Evolutionary conservation across 1,140 invertebrate species (phyloP).

Genomic region (Neoseiulus cucumeris): DNA sequence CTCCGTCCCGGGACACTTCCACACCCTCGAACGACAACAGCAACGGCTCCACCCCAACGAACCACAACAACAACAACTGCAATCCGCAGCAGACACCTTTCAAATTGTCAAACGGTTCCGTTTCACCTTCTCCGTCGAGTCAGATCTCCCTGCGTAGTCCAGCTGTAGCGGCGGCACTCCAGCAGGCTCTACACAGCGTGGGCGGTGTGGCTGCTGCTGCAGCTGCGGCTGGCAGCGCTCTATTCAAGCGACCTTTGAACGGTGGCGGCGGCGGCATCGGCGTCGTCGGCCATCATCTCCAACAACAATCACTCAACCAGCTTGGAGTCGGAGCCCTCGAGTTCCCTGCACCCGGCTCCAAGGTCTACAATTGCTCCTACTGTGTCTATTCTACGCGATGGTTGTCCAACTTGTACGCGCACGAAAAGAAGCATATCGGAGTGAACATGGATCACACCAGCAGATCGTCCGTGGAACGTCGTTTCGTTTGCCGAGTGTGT

Average conservation of each 20-base stretch:
- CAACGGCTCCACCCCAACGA: slow-evolving; percentile 17
- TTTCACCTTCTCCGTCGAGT: neutral
- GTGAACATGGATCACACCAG: slow-evolving; percentile 17
- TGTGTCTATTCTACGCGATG: slow-evolving; percentile 72
- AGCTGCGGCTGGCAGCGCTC: neutral
- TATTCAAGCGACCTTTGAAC: slow-evolving; percentile 9
- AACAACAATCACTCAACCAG: too few species aligned
- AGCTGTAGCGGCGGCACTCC: neutral
- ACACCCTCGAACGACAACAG: slow-evolving; percentile 12
- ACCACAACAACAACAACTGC: neutral
- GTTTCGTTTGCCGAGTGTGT: slow-evolving; percentile 24
- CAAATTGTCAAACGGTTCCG: neutral
- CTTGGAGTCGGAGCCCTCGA: slow-evolving; percentile 3
- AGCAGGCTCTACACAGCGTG: slow-evolving; percentile 9
- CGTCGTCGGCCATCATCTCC: too few species aligned
- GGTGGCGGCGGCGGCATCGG: neutral
- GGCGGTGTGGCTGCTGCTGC: slow-evolving; percentile 17
- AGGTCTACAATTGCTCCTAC: slow-evolving; percentile 59
- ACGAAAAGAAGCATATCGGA: slow-evolving; percentile 57
- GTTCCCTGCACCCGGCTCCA: slow-evolving; percentile 18
- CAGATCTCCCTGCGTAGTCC: slow-evolving; percentile 9
- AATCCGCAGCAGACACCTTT: neutral
- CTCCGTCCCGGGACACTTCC: neutral
- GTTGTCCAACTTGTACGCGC: slow-evolving; percentile 66
- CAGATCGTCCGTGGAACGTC: slow-evolving; percentile 16